A percentile compares a stretch with the other conserved stretches of the same genome.
Evolutionary conservation across 2,797 vertebrate species (phyloP).

Genomic region (Morelia viridis): DNA sequence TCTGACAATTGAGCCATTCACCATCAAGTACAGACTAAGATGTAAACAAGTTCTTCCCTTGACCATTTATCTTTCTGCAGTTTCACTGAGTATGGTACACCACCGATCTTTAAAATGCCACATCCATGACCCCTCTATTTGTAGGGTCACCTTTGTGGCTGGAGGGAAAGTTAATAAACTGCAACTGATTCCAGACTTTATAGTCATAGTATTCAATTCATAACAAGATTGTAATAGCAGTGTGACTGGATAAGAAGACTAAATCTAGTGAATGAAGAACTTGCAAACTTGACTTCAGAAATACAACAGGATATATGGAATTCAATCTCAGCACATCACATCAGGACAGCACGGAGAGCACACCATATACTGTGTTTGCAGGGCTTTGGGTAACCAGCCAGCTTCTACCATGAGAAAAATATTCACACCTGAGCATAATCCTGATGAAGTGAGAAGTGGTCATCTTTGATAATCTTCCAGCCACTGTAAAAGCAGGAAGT

Average conservation of each 20-base stretch:
- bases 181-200: neutral
- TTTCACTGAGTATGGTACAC: neutral
- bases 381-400: neutral
- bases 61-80: constrained; percentile 38
- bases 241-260: neutral
- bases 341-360: neutral
- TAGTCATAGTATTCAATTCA: neutral
- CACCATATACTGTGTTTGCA: neutral
- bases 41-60: constrained; percentile 25
- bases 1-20: constrained; percentile 52
- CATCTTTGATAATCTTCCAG: neutral
- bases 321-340: neutral
- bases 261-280: neutral
- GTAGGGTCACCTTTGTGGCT: neutral
- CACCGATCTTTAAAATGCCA: neutral
- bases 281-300: neutral
- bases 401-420: neutral
- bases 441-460: neutral
- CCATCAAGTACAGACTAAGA: constrained; percentile 38
- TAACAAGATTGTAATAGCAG: neutral
- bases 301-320: neutral
- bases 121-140: neutral
- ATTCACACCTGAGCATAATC: neutral
- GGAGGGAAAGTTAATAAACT: neutral
- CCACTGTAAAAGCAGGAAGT: neutral